A percentile compares a stretch with the other conserved stretches of the same genome.
Conservation (phyloP, 2,888 invertebrate species). For the Pomacea canaliculata region DNA sequence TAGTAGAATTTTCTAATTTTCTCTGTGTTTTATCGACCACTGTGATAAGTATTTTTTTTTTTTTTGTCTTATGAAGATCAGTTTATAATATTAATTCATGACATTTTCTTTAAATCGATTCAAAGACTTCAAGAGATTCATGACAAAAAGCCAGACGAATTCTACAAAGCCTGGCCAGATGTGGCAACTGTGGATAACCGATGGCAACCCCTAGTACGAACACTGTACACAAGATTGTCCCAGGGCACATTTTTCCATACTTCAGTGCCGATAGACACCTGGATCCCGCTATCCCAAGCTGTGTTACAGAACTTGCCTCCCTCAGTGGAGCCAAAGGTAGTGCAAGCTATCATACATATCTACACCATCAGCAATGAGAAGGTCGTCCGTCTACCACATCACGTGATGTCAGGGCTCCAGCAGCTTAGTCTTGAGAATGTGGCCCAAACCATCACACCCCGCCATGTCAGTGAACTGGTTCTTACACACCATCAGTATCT, state of each 20-base stretch:
- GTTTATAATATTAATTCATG: too few relatives aligned
- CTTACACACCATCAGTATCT: slow-evolving; percentile 1
- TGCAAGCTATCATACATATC: slow-evolving; percentile 5
- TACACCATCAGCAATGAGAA: background rate
- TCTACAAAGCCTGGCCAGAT: slow-evolving; percentile 21
- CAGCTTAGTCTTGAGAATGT: background rate
- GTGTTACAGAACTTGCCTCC: background rate
- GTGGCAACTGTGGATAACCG: background rate
- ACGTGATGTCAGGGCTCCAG: background rate
- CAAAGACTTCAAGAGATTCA: slow-evolving; percentile 1
- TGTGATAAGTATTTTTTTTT: too few relatives aligned
- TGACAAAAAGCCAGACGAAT: background rate
- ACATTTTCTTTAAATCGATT: background rate
- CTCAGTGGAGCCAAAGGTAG: background rate
- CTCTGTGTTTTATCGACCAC: too few relatives aligned
- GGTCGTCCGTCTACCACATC: slow-evolving; percentile 7
- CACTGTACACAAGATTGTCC: background rate
- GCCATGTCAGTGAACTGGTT: slow-evolving; percentile 1
- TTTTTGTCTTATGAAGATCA: background rate
- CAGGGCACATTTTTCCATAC: slow-evolving; percentile 9
- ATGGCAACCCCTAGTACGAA: slow-evolving; percentile 8
- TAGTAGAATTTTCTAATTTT: too few relatives aligned
- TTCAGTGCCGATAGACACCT: background rate
- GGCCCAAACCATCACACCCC: background rate
- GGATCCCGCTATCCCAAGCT: background rate